Base-by-base conservation (phyloP, 1,140 invertebrate species). In the Megalonaias nervosa region DNA sequence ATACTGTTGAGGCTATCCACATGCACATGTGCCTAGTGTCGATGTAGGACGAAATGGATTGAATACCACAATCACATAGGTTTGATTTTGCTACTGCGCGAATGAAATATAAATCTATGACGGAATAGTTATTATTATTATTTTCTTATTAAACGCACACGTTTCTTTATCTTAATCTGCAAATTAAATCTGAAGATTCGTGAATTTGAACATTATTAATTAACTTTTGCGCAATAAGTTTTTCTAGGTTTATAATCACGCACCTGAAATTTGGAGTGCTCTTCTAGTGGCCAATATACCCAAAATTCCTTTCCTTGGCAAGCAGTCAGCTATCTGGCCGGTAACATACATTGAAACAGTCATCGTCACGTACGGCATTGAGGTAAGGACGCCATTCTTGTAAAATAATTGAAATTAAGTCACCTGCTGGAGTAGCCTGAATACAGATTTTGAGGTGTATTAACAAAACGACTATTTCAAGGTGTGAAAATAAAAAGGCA, bases 321-420 rank as follows among this genome's bases (percentile, higher is more conserved):
- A 83, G 90, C 92, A 94, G 92, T 98, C 96, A 1, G 96, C 95
- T 19, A 96, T 84, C 76, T 94, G 93, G 1, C 96, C 96, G 9
- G 94, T 93, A 64, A 94, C 85, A 87, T 95, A 94, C 9, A 97
- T 89, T 14, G 94, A 92, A 23, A 96, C 90, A 0, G 95, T 94
- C 95, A 97, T 96, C 3, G 94, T 94, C 60, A 97, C 84, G 90
- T 97, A 98, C 4, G 97, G 97, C 69, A 97, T 90, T 21, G 96
- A 95, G 1, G 96, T 97, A 64, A 97, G 91, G 1, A 97, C 90
- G n/a, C 96, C 96, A 89, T 97, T 97, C 96, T 96, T 89, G n/a
- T 81, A 82, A 38, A 75, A 59, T 62, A 64, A 74, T 48, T 13
- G 59, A 74, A 61, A 61, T 11, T 19, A 19, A 6, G 6, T 19